Evolutionary conservation across 2,888 invertebrate genomes (phyloP).

Genomic region (Drosophila falleni): DNA sequence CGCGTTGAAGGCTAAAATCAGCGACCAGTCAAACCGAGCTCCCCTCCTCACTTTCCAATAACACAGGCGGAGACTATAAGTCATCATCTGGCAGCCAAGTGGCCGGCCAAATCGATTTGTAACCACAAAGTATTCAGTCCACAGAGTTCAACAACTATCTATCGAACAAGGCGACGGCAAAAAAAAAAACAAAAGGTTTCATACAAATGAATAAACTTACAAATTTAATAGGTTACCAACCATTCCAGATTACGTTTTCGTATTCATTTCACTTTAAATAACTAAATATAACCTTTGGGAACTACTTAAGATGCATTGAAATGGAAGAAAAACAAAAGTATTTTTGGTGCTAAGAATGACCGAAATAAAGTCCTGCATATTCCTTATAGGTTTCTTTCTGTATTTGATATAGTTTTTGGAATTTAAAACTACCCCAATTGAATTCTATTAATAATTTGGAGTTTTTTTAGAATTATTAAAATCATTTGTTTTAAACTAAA

Average conservation of each 20-base stretch:
- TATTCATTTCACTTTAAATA: background rate
- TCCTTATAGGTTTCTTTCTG: no score
- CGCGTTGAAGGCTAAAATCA: conserved; percentile 61
- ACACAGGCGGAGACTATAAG: background rate
- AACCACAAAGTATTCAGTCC: conserved; percentile 20
- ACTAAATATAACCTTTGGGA: background rate
- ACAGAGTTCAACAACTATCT: conserved; percentile 19
- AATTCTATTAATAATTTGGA: no score
- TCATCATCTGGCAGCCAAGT: conserved; percentile 24
- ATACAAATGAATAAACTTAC: conserved; percentile 8
- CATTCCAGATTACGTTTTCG: background rate
- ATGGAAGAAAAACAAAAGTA: background rate
- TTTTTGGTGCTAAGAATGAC: background rate
- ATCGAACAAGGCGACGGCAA: background rate
- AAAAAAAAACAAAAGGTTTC: background rate
- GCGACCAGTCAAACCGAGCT: conserved; percentile 16
- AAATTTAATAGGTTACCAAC: background rate
- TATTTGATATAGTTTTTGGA: no score
- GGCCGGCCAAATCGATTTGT: conserved; percentile 34
- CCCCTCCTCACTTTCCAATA: no score
- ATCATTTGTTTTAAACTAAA: no score
- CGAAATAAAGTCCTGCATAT: no score
- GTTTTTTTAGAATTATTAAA: no score
- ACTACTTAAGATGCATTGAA: background rate
- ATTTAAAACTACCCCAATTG: no score